These are phyloP conservation scores for Plagiodera versicolora DNA, from an alignment of 2,888 invertebrate species.

Conservation along the genomic window DNA sequence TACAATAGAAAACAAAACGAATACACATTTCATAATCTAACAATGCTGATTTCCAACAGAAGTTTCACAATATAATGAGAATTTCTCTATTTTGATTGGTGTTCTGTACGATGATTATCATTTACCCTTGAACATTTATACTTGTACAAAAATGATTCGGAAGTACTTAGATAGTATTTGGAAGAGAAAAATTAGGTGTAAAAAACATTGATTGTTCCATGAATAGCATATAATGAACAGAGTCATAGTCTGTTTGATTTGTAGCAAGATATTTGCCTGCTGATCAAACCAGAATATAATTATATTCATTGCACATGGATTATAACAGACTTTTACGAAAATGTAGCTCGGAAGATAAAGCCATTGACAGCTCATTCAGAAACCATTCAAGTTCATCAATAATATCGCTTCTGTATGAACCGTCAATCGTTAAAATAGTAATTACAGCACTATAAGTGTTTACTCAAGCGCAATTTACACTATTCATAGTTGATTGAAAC, in stretches of 20 bases:
- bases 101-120: conserved; percentile 50
- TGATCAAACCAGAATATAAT: background rate
- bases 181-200: background rate
- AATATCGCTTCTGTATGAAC: conserved; percentile 24
- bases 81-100: conserved; percentile 49
- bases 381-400: background rate
- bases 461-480: conserved; percentile 43
- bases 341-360: background rate
- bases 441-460: conserved; percentile 40
- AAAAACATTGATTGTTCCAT: background rate
- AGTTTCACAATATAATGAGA: conserved; percentile 35
- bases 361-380: background rate
- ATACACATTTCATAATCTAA: conserved; percentile 51
- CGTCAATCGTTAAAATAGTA: conserved; percentile 33
- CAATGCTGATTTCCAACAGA: conserved; percentile 44
- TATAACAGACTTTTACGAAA: background rate
- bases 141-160: background rate
- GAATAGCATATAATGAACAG: conserved; percentile 19
- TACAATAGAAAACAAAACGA: conserved; percentile 49
- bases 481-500: conserved; percentile 36
- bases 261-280: too few species aligned
- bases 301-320: background rate
- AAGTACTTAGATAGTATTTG: background rate
- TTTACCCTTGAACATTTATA: conserved; percentile 8
- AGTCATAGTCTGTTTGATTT: background rate